Percentiles rank a stretch among this genome's conserved stretches.
phyloP scores from a whole-genome alignment of 2,113 vertebrate species.

The Neolamprologus longior region DNA sequence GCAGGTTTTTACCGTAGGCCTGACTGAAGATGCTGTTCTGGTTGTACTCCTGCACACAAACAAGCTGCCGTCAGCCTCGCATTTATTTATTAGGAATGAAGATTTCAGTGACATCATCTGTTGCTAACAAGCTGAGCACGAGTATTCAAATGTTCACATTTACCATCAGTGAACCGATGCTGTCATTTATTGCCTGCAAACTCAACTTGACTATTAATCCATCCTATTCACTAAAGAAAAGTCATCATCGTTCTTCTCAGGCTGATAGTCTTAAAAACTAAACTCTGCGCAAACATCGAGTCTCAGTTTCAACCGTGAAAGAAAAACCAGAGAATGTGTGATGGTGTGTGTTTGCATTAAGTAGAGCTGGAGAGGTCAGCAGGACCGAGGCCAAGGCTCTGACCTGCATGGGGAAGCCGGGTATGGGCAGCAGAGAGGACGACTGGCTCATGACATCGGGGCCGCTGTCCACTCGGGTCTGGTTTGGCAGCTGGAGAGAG shows the following conservation, averaged over 20 bases:
- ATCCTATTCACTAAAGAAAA: neutral
- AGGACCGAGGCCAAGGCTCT: neutral
- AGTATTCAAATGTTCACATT: neutral
- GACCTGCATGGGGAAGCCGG: slow-evolving; percentile 93
- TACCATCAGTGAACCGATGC: neutral
- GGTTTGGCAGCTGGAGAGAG: slow-evolving; percentile 68
- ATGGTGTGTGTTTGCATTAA: neutral
- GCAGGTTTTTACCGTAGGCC: slow-evolving; percentile 87
- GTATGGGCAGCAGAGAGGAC: slow-evolving; percentile 84
- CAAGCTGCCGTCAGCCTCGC: neutral
- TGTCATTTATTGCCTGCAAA: neutral
- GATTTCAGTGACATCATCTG: neutral
- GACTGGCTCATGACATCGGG: slow-evolving; percentile 82
- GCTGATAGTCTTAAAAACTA: neutral
- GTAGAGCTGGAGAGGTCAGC: neutral
- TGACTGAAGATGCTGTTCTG: slow-evolving; percentile 96
- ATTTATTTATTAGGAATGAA: neutral
- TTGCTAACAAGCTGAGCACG: neutral
- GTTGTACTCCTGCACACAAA: slow-evolving; percentile 79
- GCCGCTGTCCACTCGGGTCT: slow-evolving; percentile 86
- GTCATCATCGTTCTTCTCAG: accelerated
- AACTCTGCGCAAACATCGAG: neutral
- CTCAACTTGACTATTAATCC: neutral
- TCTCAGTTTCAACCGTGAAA: neutral
- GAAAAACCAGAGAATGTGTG: neutral